Evolutionary conservation across 1,140 invertebrate genomes (phyloP), one percentile per base, ranked within the genome.

Genomic region (Condylostylus longicornis): DNA sequence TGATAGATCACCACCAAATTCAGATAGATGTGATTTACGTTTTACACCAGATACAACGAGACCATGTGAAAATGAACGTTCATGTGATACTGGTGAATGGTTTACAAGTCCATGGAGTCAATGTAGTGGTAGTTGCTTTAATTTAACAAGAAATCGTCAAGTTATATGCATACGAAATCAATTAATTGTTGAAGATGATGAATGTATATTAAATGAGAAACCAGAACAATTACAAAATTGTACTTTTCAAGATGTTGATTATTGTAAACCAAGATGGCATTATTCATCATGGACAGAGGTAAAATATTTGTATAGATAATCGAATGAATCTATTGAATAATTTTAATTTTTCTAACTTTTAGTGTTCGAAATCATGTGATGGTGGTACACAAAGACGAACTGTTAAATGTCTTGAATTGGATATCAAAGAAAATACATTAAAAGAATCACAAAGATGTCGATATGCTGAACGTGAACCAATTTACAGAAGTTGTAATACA

Each of bases 71-170:
- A 72, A 69, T 29, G 68, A 69, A 29, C 67, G 62, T 43, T 58
- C 68, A 5, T 82, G 77, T 50, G 67, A 69, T 15, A 27, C 38
- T 17, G 74, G 70, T 1, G 66, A 74, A 43, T 84, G 79, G 79
- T 77, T 75, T 43, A 54, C 63, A 15, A 75, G 78, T 14, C 68
- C 75, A 2, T 82, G 79, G 79, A 60, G 67, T 3, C 53, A 70
- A 42, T 71, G 70, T 49, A 58, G 58, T 45, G 62, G 61, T 35
- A 50, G 56, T 33, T 61, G 58, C 33, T 58, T 58, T 43, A 64
- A 64, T 27, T 53, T 63, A 9, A 63, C 54, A 42, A 25, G 72
- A 52, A 61, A 56, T 45, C 39, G 64, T 40, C 20, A 49, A 35
- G 47, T 73, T 53, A 65, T 67, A 49, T 50, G 55, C 51, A 48